phyloP scores from a whole-genome alignment of 2,888 invertebrate species.

The Drosophila niveifrons region DNA sequence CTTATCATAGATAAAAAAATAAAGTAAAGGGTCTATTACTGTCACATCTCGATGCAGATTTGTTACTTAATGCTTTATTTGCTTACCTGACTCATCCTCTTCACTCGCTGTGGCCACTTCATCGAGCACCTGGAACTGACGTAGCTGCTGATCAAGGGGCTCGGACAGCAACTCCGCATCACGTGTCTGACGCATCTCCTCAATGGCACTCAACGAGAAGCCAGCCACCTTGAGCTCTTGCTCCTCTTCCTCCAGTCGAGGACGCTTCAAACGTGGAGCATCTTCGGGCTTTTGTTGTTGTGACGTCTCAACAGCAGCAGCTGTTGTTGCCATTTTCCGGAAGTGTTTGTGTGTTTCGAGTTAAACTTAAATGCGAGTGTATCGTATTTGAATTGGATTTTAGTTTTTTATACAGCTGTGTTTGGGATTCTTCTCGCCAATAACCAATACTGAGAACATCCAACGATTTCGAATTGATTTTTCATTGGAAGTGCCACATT shows the following conservation, averaged over 20 bases:
- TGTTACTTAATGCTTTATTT: conserved; percentile 5
- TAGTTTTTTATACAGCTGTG: conserved; percentile 62
- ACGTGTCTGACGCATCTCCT: conserved; percentile 81
- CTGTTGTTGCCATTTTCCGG: conserved; percentile 37
- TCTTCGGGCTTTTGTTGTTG: not conserved
- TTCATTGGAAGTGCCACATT: conserved; percentile 86
- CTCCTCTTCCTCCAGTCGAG: conserved; percentile 62
- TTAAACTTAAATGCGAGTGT: not conserved
- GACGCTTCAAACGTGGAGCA: conserved; percentile 41
- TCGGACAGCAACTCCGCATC: conserved; percentile 77
- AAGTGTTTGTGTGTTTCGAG: conserved; percentile 1
- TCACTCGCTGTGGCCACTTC: conserved; percentile 87
- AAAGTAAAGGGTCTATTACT: too few relatives aligned
- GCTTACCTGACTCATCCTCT: conserved; percentile 81
- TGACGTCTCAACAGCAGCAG: conserved; percentile 1
- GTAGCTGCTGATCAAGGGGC: conserved; percentile 84
- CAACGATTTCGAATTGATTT: conserved; percentile 84
- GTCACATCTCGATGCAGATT: too few relatives aligned
- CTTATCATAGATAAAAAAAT: too few relatives aligned
- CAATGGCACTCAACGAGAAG: conserved; percentile 83
- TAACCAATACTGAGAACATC: conserved; percentile 86
- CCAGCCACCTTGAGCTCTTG: conserved; percentile 81
- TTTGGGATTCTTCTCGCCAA: conserved; percentile 83
- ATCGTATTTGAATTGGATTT: conserved; percentile 15
- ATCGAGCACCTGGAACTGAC: conserved; percentile 89